Percentiles rank a stretch among this genome's conserved stretches.
Evolutionary conservation across 2,113 vertebrate genomes (phyloP).

Genomic region (Ptyas mucosa): DNA sequence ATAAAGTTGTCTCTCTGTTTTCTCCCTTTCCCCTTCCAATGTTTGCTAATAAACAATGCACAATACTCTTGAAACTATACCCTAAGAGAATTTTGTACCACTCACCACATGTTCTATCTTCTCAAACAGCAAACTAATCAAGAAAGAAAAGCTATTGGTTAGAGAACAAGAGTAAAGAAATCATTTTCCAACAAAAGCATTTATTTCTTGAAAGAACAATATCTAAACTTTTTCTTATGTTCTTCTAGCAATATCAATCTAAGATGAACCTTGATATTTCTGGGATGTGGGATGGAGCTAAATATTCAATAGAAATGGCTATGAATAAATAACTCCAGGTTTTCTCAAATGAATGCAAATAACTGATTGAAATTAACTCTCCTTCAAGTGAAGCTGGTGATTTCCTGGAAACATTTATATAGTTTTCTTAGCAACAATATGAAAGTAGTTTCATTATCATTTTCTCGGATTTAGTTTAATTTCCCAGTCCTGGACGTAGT

Average conservation of each 20-base stretch:
- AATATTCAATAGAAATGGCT: neutral
- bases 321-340: neutral
- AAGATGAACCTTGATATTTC: neutral
- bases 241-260: neutral
- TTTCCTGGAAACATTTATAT: neutral
- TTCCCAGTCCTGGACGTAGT: neutral
- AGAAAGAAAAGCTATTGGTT: neutral
- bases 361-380: neutral
- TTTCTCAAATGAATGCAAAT: neutral
- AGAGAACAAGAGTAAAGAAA: neutral
- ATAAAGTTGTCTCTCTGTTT: neutral
- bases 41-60: neutral
- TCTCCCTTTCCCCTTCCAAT: neutral
- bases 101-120: neutral
- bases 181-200: neutral
- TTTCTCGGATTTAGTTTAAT: neutral
- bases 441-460: neutral
- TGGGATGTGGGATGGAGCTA: neutral
- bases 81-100: neutral
- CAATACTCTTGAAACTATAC: neutral
- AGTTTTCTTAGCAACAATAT: neutral
- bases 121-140: neutral
- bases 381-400: neutral
- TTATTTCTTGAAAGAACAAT: neutral
- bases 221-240: neutral